These are phyloP conservation scores for Campoplex nolae DNA, from an alignment of 2,888 invertebrate genomes.

Conservation along the genomic window DNA sequence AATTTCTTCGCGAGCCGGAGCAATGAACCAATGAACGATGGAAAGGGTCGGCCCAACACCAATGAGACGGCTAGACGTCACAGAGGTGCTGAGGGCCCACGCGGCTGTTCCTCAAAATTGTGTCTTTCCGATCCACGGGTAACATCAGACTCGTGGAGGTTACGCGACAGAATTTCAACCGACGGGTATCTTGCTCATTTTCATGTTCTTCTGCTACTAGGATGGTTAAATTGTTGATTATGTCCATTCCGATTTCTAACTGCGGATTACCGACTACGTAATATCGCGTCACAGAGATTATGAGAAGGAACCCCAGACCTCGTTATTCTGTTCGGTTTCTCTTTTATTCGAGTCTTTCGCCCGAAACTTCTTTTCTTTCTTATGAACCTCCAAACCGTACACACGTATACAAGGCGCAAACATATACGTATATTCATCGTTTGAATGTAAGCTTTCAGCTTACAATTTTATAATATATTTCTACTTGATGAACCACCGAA, in stretches of 20 bases:
- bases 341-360: constrained; percentile 51
- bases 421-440: background rate
- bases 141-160: constrained; percentile 75
- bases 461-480: background rate
- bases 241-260: constrained; percentile 83
- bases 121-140: constrained; percentile 84
- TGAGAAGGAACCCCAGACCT: constrained; percentile 64
- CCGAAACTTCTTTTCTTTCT: background rate
- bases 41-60: constrained; percentile 81
- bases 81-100: constrained; percentile 82
- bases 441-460: constrained; percentile 4
- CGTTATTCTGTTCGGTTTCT: constrained; percentile 34
- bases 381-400: background rate
- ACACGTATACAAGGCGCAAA: background rate
- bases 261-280: constrained; percentile 76
- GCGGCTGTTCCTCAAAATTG: constrained; percentile 84
- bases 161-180: background rate
- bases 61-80: constrained; percentile 80
- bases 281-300: constrained; percentile 66
- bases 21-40: constrained; percentile 80
- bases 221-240: constrained; percentile 84
- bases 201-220: constrained; percentile 75
- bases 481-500: constrained; percentile 19
- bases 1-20: constrained; percentile 75
- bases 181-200: constrained; percentile 51